Evolutionary conservation across 2,113 vertebrate species (phyloP), one percentile per base, ranked within the genome.

Genomic region (Nesospiza acunhae): DNA sequence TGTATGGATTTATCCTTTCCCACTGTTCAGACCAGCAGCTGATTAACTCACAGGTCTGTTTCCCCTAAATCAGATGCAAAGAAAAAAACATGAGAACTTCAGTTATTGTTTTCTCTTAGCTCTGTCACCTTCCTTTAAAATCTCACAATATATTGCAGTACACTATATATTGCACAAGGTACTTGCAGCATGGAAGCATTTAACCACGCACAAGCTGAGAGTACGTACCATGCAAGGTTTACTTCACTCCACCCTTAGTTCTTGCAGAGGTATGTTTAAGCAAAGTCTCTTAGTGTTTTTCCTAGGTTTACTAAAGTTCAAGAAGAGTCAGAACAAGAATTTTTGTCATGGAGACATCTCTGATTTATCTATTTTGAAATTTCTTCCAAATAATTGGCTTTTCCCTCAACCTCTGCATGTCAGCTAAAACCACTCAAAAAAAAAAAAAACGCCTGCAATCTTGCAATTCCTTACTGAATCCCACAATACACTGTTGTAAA

Each of bases 361-460:
- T n/a, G 23, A 67, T 73, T 60, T 62, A 52, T 50, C 58, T 42
- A 23, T 9, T 72, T 91, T 59, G 31, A 83, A 46, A 33, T 35
- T 90, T 77, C 46, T 70, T 35, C 63, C 37, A 79, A 60, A 56
- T 74, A 67, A 76, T 23, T 66, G 33, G 3, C 16, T 58, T 59
- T 21, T 28, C 10, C 30, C 27, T 64, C 41, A 72, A 42, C 27
- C 27, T 79, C 39, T 79, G n/a, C 41, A 50, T 31, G n/a, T 10
- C 33, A 84, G 50, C 42, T 41, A 46, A 76, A 92, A 73, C 44
- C 37, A 81, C 31, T 42, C 24, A 12, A 64, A 59, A 23, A 15
- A 66, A 12, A 64, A 59, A 23, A 15, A 66, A 20, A 0, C 2
- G 2, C 27, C 27, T 0, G 0, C 15, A 52, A n/a, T 52, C 53